Conservation (phyloP, 2,888 invertebrate species). For the Mythimna loreyi region DNA sequence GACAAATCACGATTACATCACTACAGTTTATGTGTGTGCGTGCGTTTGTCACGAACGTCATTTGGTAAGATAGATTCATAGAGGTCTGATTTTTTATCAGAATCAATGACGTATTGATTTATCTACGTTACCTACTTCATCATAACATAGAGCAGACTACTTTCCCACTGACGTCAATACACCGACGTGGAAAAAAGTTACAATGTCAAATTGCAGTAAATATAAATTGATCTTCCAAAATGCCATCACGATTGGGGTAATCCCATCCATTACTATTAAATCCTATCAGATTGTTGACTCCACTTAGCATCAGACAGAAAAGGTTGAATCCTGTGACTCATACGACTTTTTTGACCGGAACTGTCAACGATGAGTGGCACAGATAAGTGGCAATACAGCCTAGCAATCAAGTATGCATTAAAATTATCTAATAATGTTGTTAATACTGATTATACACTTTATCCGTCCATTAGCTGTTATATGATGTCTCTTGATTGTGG, state of each 20-base stretch:
- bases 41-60: no score
- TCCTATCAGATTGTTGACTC: slow-evolving; percentile 24
- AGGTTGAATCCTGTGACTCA: slow-evolving; percentile 12
- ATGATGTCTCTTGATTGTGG: slow-evolving; percentile 6
- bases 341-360: slow-evolving; percentile 29
- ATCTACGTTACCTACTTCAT: no score
- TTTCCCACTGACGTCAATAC: background rate
- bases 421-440: slow-evolving; percentile 48
- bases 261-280: slow-evolving; percentile 36
- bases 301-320: slow-evolving; percentile 24
- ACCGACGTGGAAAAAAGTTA: background rate
- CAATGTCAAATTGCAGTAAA: slow-evolving; percentile 8
- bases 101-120: background rate
- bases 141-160: no score
- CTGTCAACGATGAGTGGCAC: slow-evolving; percentile 14
- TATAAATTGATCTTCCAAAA: slow-evolving; percentile 41
- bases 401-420: slow-evolving; percentile 50
- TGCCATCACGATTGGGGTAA: slow-evolving; percentile 35
- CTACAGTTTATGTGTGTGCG: no score
- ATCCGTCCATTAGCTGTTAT: slow-evolving; percentile 49
- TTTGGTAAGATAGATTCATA: no score
- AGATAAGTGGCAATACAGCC: slow-evolving; percentile 34
- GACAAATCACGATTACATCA: no score
- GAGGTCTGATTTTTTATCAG: no score
- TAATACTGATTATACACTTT: slow-evolving; percentile 35